These are phyloP conservation scores for Luperina nickerlii DNA, from an alignment of 2,888 invertebrate species.

Conservation along the genomic window DNA sequence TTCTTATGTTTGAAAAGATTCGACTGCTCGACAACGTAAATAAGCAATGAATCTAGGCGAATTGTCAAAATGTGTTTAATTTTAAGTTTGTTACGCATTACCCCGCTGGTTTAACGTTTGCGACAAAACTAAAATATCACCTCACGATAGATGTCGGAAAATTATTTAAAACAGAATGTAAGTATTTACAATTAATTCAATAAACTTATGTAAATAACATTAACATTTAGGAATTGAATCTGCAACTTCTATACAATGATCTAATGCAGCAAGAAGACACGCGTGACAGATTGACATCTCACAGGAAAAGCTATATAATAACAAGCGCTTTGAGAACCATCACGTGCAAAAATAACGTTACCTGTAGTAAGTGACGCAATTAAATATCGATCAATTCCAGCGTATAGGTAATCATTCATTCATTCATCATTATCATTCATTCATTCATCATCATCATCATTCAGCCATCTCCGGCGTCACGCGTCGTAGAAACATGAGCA, in stretches of 20 bases:
- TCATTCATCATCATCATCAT: not conserved
- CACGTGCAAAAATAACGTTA: constrained; percentile 2
- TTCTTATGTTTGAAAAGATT: not conserved
- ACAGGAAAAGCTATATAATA: not conserved
- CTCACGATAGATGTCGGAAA: constrained; percentile 31
- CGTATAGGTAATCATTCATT: not conserved
- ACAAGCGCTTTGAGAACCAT: too few species aligned
- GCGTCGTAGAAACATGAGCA: not conserved
- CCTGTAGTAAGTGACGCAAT: not conserved
- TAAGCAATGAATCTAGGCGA: not conserved
- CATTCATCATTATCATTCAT: not conserved
- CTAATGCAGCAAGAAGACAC: constrained; percentile 32
- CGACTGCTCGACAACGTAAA: not conserved
- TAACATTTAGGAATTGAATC: constrained; percentile 15
- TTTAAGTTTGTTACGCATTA: not conserved
- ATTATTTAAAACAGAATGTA: constrained; percentile 36
- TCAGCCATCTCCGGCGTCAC: not conserved
- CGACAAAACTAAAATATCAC: constrained; percentile 57
- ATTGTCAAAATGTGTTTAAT: not conserved
- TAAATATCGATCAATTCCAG: not conserved
- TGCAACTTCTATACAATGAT: constrained; percentile 47
- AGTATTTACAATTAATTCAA: constrained; percentile 45
- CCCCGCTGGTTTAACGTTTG: not conserved
- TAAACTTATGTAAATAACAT: constrained; percentile 39
- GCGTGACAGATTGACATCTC: constrained; percentile 10